phyloP scores from a whole-genome alignment of 92 coral and sea anemone genomes.

The Muricea muricata region DNA sequence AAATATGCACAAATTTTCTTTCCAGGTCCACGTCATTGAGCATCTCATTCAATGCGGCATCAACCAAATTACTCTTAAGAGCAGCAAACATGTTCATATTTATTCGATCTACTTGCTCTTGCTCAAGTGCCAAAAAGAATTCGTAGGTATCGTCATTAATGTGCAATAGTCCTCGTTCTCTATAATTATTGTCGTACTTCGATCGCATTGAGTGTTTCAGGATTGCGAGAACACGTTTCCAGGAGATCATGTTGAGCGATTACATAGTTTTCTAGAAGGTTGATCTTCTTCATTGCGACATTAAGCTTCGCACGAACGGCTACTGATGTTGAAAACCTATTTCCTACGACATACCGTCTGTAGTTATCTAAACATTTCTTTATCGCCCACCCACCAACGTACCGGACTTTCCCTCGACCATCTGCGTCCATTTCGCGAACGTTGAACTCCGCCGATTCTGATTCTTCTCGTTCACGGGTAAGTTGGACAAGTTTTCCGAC shows the following conservation, averaged over 20 bases:
- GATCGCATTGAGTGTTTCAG: neutral
- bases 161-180: neutral
- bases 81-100: neutral
- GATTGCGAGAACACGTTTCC: neutral
- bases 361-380: neutral
- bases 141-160: neutral
- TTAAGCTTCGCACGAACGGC: neutral
- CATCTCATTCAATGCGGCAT: neutral
- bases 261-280: neutral
- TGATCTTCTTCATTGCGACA: neutral
- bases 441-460: neutral
- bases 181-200: neutral
- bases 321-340: neutral
- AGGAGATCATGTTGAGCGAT: neutral
- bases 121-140: neutral
- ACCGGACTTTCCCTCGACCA: neutral
- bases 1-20: too few relatives aligned
- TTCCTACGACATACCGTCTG: neutral
- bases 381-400: slow-evolving; percentile 7
- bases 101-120: neutral
- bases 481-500: neutral
- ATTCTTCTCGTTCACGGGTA: neutral
- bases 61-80: neutral
- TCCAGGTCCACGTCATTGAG: too few relatives aligned
- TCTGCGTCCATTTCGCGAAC: neutral